phyloP scores from a whole-genome alignment of 2,888 invertebrate species.

The Meteorus cinctellus region DNA sequence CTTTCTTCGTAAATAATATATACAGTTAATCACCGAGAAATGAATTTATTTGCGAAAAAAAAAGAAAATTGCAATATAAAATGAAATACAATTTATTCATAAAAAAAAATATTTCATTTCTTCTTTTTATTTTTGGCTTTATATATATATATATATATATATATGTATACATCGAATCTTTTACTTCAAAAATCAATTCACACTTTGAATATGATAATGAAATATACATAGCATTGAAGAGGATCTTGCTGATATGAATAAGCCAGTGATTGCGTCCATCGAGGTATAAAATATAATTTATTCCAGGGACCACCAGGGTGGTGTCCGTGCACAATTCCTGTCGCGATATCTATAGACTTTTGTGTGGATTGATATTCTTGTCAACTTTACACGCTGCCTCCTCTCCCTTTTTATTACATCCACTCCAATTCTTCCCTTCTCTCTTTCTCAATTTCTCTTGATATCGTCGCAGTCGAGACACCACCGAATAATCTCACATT shows the following conservation, averaged over 20 bases:
- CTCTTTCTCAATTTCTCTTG: background rate
- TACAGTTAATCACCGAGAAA: constrained; percentile 7
- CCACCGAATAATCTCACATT: constrained; percentile 63
- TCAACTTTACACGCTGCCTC: constrained; percentile 43
- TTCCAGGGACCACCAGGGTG: constrained; percentile 57
- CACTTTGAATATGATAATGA: constrained; percentile 7
- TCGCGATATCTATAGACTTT: constrained; percentile 47
- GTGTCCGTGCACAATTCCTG: constrained; percentile 47
- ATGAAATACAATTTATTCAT: background rate
- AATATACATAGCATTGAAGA: background rate
- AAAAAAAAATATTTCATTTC: background rate
- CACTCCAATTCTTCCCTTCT: background rate
- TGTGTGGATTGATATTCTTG: constrained; percentile 56
- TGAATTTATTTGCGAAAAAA: background rate
- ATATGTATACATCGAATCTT: background rate
- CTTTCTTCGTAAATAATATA: background rate
- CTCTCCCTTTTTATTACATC: background rate
- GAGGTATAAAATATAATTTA: constrained; percentile 68
- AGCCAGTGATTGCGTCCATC: constrained; percentile 68
- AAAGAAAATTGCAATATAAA: background rate
- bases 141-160: too few species aligned
- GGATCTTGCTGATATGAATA: constrained; percentile 60
- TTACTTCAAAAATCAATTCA: background rate
- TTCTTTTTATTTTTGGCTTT: background rate
- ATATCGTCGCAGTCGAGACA: constrained; percentile 26